Evolutionary conservation across 2,888 invertebrate species (phyloP), one percentile per base, ranked within the genome.

Genomic region (Steinernema hermaphroditum): DNA sequence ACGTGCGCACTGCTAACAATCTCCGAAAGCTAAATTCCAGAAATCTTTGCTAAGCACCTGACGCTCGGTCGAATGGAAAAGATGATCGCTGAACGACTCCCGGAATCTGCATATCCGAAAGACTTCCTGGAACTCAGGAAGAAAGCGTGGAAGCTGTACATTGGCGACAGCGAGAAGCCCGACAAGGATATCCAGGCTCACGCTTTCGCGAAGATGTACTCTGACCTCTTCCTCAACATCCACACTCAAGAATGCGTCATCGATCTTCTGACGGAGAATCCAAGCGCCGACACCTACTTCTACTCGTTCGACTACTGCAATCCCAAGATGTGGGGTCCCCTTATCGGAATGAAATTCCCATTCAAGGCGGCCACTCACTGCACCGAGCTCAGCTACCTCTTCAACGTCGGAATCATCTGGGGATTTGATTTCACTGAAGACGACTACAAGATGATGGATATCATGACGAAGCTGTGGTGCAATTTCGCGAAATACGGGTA

Each of bases 401-500:
- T 82, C 68, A 80, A 81, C 0, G 77, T 77, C 1, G 79, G 80
- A 0, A 81, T 81, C 50, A 76, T 82, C 2, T 77, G 79, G 72
- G 75, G 75, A 29, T 82, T 79, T 71, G 12, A 27, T 6, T 79
- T 79, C 72, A 82, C 78, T 69, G 79, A 81, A n/a, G 70, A 74
- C 0, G 82, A 82, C 69, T 71, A 76, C 24, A 50, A 75, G 27
- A 81, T 82, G 79, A 68, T 80, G 8, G 81, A 80, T 49, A 43
- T 82, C 50, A 78, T 81, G 81, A 79, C 81, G 0, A 75, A 74
- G 70, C 78, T 82, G 79, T 82, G 81, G 81, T 77, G 80, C 12
- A 82, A 82, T 62, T 82, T 82, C 69, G 81, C 80, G 16, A 82
- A 82, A 77, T 81, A 78, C 69, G 82, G 82, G 82, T 82, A 32